phyloP scores from a whole-genome alignment of 37 sponge, comb jelly and placozoan species.

The Cliona cf. orientalis region DNA sequence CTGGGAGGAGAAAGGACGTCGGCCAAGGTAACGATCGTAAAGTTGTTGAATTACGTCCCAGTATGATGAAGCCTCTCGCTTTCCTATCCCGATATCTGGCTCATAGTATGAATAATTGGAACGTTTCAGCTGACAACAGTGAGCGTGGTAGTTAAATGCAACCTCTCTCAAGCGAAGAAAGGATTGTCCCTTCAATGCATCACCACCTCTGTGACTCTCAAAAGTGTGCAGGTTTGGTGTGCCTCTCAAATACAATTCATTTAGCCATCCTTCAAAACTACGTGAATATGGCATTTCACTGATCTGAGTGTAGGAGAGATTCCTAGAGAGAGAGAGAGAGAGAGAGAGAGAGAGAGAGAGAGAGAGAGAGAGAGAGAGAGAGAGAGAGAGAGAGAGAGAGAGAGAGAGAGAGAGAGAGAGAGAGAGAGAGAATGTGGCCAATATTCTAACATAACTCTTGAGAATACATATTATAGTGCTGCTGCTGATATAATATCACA shows the following conservation, averaged over 20 bases:
- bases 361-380: too few relatives aligned
- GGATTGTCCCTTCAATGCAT: neutral
- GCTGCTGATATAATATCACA: too few relatives aligned
- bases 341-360: neutral
- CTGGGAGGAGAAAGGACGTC: too few relatives aligned
- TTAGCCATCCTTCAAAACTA: neutral
- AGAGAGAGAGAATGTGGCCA: too few relatives aligned
- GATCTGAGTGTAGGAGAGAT: conserved; percentile 33
- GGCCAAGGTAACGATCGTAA: too few relatives aligned
- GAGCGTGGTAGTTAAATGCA: conserved; percentile 38
- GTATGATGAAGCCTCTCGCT: neutral
- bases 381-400: too few relatives aligned
- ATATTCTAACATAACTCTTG: too few relatives aligned
- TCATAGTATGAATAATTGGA: neutral
- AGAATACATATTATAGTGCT: too few relatives aligned
- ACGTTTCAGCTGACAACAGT: conserved; percentile 47
- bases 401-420: too few relatives aligned
- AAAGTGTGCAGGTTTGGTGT: conserved; percentile 1
- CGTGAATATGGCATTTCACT: conserved; percentile 11
- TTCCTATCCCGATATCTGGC: neutral
- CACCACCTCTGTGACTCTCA: neutral
- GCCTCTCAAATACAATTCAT: conserved; percentile 21
- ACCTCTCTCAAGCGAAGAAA: conserved; percentile 43
- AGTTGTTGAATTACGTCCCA: too few relatives aligned
- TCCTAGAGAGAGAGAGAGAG: conserved; percentile 21